phyloP scores from a whole-genome alignment of 2,888 invertebrate species.

The Pollenia angustigena region DNA sequence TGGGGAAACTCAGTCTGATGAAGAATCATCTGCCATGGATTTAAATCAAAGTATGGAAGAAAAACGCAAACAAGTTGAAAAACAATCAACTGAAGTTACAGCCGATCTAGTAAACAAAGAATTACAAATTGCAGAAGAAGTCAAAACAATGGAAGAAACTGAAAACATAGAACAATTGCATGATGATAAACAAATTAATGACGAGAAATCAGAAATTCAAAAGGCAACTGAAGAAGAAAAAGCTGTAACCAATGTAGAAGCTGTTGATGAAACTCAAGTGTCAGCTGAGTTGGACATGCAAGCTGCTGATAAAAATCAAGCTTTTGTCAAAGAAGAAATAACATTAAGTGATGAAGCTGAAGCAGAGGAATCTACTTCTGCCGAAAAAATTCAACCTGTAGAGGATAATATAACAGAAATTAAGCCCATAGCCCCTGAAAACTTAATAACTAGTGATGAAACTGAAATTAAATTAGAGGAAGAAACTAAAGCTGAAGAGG shows the following conservation, averaged over 20 bases:
- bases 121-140: not conserved
- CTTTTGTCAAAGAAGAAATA: not conserved
- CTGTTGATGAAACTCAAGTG: not conserved
- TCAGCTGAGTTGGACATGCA: not conserved
- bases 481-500: constrained; percentile 6
- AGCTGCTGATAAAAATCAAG: not conserved
- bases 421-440: not conserved
- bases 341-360: no score
- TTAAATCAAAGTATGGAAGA: constrained; percentile 15
- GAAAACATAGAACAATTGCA: not conserved
- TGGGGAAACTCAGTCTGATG: constrained; percentile 37
- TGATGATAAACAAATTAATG: constrained; percentile 17
- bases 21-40: not conserved
- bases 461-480: constrained; percentile 10
- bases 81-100: constrained; percentile 10
- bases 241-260: not conserved
- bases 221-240: not conserved
- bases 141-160: constrained; percentile 8
- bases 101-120: constrained; percentile 10
- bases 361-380: not conserved
- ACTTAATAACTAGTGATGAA: constrained; percentile 44
- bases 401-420: constrained; percentile 10
- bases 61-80: constrained; percentile 28
- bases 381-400: not conserved
- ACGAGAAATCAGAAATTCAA: constrained; percentile 25